A percentile compares a stretch with the other conserved stretches of the same genome.
Evolutionary conservation across 2,113 vertebrate species (phyloP).

Genomic region (Seriola aureovittata): DNA sequence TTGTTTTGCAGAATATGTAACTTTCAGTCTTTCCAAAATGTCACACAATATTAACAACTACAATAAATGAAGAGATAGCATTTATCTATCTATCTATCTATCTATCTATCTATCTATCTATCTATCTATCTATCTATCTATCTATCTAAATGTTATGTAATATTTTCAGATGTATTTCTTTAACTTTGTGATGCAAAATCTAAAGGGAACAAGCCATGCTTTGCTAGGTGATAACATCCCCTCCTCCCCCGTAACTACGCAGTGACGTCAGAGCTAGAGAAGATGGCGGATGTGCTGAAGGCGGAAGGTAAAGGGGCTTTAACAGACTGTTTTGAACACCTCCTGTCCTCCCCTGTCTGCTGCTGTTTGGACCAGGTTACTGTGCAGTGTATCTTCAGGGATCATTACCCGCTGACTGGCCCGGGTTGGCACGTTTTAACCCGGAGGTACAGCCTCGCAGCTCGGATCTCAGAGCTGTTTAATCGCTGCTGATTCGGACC

Average conservation of each 20-base stretch:
- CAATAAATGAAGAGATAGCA: too few relatives aligned
- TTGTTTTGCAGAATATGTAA: too few relatives aligned
- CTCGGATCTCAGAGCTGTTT: slow-evolving; percentile 4
- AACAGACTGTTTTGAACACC: neutral
- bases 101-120: too few relatives aligned
- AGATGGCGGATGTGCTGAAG: slow-evolving; percentile 75
- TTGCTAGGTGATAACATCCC: too few relatives aligned
- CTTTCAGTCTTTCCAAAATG: too few relatives aligned
- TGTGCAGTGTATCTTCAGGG: rapidly evolving
- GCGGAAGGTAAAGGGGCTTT: slow-evolving; percentile 72
- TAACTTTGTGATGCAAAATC: too few relatives aligned
- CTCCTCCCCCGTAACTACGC: slow-evolving; percentile 8
- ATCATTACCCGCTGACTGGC: neutral
- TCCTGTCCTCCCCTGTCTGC: neutral
- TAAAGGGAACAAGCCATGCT: too few relatives aligned
- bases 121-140: too few relatives aligned
- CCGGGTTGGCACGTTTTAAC: neutral
- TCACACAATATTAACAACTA: too few relatives aligned
- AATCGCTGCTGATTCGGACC: neutral
- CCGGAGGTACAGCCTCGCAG: neutral
- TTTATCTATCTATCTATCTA: too few relatives aligned
- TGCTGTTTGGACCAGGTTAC: neutral
- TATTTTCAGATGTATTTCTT: too few relatives aligned
- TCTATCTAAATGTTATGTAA: too few relatives aligned
- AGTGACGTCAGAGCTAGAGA: slow-evolving; percentile 68